A percentile compares a stretch with the other conserved stretches of the same genome.
Evolutionary conservation across 2,888 invertebrate genomes (phyloP).

Genomic region (Cheilosia vulpina): DNA sequence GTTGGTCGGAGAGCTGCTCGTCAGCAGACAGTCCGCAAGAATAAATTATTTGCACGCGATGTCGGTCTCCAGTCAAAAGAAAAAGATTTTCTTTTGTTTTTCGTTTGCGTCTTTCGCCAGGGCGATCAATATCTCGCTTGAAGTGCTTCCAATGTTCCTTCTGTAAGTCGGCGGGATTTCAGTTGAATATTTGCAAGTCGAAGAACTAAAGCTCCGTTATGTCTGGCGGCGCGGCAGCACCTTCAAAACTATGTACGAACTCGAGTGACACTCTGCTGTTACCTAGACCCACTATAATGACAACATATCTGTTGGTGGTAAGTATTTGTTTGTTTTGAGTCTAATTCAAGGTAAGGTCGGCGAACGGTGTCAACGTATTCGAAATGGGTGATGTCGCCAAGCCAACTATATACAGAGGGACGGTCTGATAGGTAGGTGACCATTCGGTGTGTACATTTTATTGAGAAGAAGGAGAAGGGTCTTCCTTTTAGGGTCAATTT

Average conservation of each 20-base stretch:
- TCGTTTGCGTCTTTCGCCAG: conserved; percentile 9
- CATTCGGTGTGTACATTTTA: too few species aligned
- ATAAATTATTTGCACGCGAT: conserved; percentile 72
- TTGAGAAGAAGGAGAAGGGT: too few species aligned
- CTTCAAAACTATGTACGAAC: conserved; percentile 41
- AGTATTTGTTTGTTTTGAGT: conserved; percentile 28
- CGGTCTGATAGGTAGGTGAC: neutral
- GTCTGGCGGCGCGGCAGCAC: conserved; percentile 47
- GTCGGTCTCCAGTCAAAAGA: conserved; percentile 46
- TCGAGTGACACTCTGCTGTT: conserved; percentile 53
- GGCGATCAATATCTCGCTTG: conserved; percentile 68
- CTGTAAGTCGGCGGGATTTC: conserved; percentile 37
- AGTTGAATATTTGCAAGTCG: conserved; percentile 38
- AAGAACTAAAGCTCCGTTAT: conserved; percentile 58
- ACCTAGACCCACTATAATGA: conserved; percentile 62
- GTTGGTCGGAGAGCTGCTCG: conserved; percentile 21
- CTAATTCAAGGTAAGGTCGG: conserved; percentile 70
- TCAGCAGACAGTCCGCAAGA: conserved; percentile 57
- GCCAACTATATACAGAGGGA: neutral
- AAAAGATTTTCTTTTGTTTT: conserved; percentile 45
- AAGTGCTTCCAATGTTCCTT: conserved; percentile 67
- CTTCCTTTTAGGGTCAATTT: conserved; percentile 14
- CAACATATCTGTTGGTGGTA: conserved; percentile 6
- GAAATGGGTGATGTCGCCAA: conserved; percentile 49
- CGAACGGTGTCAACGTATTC: conserved; percentile 59